Base-by-base conservation (phyloP, 1,140 invertebrate species). In the Drosophila setifemur region DNA sequence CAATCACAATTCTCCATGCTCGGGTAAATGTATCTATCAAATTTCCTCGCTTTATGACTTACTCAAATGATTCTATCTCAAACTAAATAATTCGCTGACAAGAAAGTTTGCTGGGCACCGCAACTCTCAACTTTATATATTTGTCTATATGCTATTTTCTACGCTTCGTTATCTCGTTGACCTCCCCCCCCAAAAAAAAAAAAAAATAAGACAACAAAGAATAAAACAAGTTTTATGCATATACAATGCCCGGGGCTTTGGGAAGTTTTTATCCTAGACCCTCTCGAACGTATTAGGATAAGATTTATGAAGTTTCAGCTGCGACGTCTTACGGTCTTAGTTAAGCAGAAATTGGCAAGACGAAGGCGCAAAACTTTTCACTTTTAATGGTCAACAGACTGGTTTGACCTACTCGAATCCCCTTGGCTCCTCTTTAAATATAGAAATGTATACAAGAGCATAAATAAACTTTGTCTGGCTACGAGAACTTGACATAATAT, bases 271-370 rank as follows among this genome's bases (percentile, higher is more conserved):
- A 67, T 53, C 61, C 72, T 37, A 50, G 53, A 60, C 49, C 43
- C 55, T 29, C 42, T 29, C 42, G 25, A 63, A 48, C 42, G 42
- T 81, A 72, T 81, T 76, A 63, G 77, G 67, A 64, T 53, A 85
- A 85, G 79, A 85, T 85, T 85, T 85, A 85, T 85, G 81, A 86
- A 86, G 81, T 72, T 83, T 82, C 73, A 55, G 55, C 76, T 68
- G 37, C 18, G 31, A 29, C 53, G 49, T 54, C 49, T 68, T 58
- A 60, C 25, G 37, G 58, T 71, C 66, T 60, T 57, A 52, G 69
- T 66, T 71, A 55, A 54, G 40, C 72, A 71, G 63, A 77, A 48
- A 54, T 61, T 48, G 44, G 61, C 35, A 28, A 55, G 18, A 33
- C 31, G 60, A 67, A n/a, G 42, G 73, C 61, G 53, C 49, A 81